Evolutionary conservation across 2,113 vertebrate genomes (phyloP), one percentile per base, ranked within the genome.

Genomic region (Mastomys natalensis): DNA sequence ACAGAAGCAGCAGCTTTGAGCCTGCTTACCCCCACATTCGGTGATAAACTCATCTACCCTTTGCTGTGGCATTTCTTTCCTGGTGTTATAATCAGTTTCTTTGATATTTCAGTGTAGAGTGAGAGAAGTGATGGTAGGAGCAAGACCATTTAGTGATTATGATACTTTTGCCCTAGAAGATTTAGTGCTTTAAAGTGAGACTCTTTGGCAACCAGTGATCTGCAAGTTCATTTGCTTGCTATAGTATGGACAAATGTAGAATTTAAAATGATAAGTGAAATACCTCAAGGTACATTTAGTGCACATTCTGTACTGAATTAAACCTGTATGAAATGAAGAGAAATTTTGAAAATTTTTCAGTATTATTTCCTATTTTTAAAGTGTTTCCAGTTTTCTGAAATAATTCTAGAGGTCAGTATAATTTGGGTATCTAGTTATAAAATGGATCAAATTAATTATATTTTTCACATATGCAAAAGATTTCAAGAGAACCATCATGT

Each of bases 81-180:
- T 74, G 9, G 3, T 73, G n/a, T 73, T 73, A 43, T 21, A 34
- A 31, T 68, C 29, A 68, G 31, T 68, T 68, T 37, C 66, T 68
- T 37, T 68, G 66, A 68, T 11, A 68, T 68, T 68, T 12, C 31
- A 15, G 76, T 7, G 31, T 5, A 6, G 5, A 26, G 21, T 74
- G 72, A 19, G 3, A 8, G 8, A 17, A 29, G 0, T 1, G 11
- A 19, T 68, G 16, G 5, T 26, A n/a, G n/a, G 68, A 51, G 5
- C 37, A 48, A 29, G 34, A 45, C 5, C 12, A 55, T 55, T 55
- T 7, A 45, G 21, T n/a, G 24, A 45, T 62, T 19, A 80, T 11
- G 55, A 37, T 21, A 80, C 4, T 55, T 5, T 29, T 37, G 21
- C 2, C 17, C 51, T 55, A 37, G 16, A 80, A 21, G 7, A 37